A percentile compares a stretch with the other conserved stretches of the same genome.
Conservation (phyloP, 2,888 invertebrate genomes). For the Polyommatus iphigenia region DNA sequence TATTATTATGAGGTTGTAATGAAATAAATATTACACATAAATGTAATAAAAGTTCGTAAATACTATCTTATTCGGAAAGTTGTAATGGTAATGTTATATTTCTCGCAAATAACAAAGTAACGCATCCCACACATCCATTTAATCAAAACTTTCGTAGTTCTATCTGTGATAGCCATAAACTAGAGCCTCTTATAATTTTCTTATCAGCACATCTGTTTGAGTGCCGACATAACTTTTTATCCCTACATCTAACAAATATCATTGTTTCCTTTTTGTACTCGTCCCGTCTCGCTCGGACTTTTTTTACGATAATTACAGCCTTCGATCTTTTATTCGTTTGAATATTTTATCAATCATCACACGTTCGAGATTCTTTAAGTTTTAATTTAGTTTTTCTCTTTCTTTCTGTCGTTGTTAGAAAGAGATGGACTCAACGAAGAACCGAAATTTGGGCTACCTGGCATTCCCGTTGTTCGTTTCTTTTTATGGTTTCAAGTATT, state of each 20-base stretch:
- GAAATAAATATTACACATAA: neutral
- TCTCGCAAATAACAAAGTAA: slow-evolving; percentile 24
- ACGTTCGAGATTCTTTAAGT: slow-evolving; percentile 12
- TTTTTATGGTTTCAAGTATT: slow-evolving; percentile 10
- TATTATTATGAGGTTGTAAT: neutral
- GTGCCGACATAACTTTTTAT: slow-evolving; percentile 56
- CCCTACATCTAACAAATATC: slow-evolving; percentile 50
- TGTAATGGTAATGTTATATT: slow-evolving; percentile 18
- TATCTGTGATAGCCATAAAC: slow-evolving; percentile 36
- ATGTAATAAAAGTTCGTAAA: neutral
- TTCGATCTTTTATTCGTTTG: slow-evolving; percentile 24
- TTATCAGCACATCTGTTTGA: slow-evolving; percentile 60
- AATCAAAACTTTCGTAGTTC: slow-evolving; percentile 31
- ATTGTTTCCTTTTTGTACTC: slow-evolving; percentile 52
- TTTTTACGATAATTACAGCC: slow-evolving; percentile 33
- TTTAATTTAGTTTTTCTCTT: slow-evolving; percentile 8
- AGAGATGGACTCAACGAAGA: neutral
- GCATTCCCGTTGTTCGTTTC: slow-evolving; percentile 11
- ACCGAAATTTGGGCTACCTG: slow-evolving; percentile 1
- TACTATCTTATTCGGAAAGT: neutral
- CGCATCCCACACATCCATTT: slow-evolving; percentile 17
- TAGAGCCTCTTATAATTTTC: slow-evolving; percentile 55
- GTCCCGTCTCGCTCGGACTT: slow-evolving; percentile 37
- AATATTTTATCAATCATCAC: slow-evolving; percentile 29
- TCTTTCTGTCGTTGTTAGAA: neutral